Percentiles rank a stretch among this genome's conserved stretches.
Evolutionary conservation across 2,797 vertebrate species (phyloP).

Genomic region (Notoglanidium macrostoma): DNA sequence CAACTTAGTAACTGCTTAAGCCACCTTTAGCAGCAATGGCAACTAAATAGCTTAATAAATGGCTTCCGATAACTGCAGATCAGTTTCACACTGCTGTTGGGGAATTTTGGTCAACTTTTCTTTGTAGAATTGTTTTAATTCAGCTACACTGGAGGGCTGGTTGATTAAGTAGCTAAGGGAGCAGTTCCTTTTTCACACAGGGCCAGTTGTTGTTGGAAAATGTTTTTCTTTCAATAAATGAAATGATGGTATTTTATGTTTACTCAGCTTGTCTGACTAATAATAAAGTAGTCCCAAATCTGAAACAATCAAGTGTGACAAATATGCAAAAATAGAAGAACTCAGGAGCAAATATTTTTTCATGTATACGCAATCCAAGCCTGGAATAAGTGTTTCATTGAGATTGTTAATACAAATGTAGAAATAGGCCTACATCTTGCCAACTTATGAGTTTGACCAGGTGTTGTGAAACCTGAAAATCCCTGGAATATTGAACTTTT

Average conservation of each 20-base stretch:
- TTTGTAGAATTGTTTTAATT: too few species aligned
- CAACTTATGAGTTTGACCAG: not conserved
- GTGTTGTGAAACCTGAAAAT: not conserved
- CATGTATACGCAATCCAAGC: not conserved
- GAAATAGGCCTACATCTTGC: not conserved
- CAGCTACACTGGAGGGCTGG: too few species aligned
- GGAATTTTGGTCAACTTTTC: not conserved
- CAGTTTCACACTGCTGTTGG: not conserved
- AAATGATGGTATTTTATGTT: not conserved
- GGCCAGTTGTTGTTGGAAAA: not conserved
- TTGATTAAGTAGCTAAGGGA: too few species aligned
- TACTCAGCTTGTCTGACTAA: not conserved
- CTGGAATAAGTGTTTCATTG: not conserved
- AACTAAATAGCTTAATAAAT: too few species aligned
- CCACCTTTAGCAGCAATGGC: too few species aligned
- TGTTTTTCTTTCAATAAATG: too few species aligned
- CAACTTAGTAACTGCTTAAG: too few species aligned
- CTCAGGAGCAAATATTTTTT: too few species aligned
- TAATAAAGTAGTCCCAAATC: not conserved
- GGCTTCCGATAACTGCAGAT: not conserved
- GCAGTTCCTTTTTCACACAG: not conserved
- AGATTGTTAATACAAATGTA: not conserved
- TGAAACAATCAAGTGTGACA: not conserved
- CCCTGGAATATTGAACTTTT: not conserved
- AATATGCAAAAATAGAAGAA: too few species aligned